Evolutionary conservation across 2,888 invertebrate species (phyloP), one percentile per base, ranked within the genome.

Genomic region (Meteorus cinctellus): DNA sequence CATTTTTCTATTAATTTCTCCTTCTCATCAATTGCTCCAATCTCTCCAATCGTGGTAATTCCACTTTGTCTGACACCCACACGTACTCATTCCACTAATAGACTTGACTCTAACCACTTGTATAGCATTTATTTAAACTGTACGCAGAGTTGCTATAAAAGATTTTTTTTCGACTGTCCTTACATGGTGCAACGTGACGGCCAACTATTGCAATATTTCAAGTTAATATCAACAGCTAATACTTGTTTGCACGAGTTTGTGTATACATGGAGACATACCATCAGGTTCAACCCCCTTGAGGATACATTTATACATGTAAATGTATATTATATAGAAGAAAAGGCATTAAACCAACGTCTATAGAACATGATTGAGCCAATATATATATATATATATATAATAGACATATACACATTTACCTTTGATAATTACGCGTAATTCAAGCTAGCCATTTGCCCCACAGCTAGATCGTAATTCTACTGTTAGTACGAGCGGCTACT

Each of bases 361-460:
- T 82, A 77, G 76, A 55, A 55, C 79, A 82, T 81, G 80, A 82
- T 81, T 81, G 79, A 70, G 70, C 24, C 59, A 12, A 29, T 14
- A 31, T 29, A 68, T 70, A 34, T 34, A 29, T 14, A 31, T 27
- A 67, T 69, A 45, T 78, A 80, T 75, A 76, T 34, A 8, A 34
- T 34, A 34, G 34, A 41, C 41, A 41, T 34, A 29, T 14, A 31
- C n/a, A 68, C 55, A 48, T 78, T 79, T 75, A 76, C 74, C 77
- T 81, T 75, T 74, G 77, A 78, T 80, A 81, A 82, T 82, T 81
- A 80, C 79, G 80, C 81, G 81, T 81, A 81, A 82, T 83, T 81
- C 78, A 81, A 71, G 63, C 72, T 24, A 72, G 31, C 63, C 63
- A 72, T 72, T 41, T 72, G 62, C 62, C 72, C 63, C 62, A 48